Evolutionary conservation across 2,797 vertebrate species (phyloP), one percentile per base, ranked within the genome.

Genomic region (Gallinago stenura): DNA sequence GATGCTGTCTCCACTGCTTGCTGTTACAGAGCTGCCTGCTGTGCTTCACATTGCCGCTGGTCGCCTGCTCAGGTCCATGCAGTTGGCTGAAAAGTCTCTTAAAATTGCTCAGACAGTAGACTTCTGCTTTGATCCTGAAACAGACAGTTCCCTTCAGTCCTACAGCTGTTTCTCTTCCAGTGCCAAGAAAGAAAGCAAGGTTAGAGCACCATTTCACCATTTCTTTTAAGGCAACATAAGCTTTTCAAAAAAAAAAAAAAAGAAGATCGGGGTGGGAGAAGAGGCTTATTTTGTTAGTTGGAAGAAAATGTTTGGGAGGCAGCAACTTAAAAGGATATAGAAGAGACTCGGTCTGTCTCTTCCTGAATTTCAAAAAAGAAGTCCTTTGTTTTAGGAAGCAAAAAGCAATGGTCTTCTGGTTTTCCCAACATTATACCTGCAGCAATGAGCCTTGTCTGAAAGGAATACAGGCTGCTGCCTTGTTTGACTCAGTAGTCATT

Each of bases 21-120:
- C 77, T 95, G 81, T 64, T 87, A 75, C 58, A 75, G 82, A 69
- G 76, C 61, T 86, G 88, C 91, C 57, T 91, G 72, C 81, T 95
- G 65, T 28, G 77, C 58, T 69, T 51, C 80, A 46, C 60, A 15
- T 37, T 62, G 82, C 82, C 51, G 0, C 69, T 65, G 76, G 11
- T 60, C 28, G 6, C 46, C 56, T 3, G 0, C 70, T 69, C 7
- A 2, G 53, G 28, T 53, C 87, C 10, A 33, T 35, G 69, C 17
- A 66, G 33, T 3, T 84, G 61, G 22, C 71, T 95, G 61, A 45
- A 69, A 86, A 91, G 41, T 3, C 62, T 83, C 76, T 73, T 15
- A 31, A 90, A 90, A 95, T 70, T 24, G 21, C 68, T 94, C 56
- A 82, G 88, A 77, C 58, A 72, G 83, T 6, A 0, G 62, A 30